Base-by-base conservation (phyloP, 2,797 vertebrate species). In the Emys orbicularis region DNA sequence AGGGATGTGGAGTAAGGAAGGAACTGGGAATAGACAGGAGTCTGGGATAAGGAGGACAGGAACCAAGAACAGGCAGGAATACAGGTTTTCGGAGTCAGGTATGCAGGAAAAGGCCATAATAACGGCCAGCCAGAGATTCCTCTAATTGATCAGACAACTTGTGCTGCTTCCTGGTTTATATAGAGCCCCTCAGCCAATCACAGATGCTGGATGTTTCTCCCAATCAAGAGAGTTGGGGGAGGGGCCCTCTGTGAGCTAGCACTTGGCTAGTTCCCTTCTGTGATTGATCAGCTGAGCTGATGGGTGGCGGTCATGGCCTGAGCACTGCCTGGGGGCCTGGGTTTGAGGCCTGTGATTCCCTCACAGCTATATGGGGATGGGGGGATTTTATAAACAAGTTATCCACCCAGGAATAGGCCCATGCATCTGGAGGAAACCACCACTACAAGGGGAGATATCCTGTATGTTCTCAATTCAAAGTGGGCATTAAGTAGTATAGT, bases 321-420 rank as follows among this genome's bases (percentile, higher is more conserved):
- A 68, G n/a, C 61, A 68, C 16, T 68, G 61, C 8, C 61, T 68
- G 5, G 61, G n/a, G 15, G 31, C 11, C 59, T 34, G 12, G 13
- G 31, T 21, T 21, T 65, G 16, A 65, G 34, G 7, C 34, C 18
- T 65, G 61, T n/a, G 61, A 65, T 19, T 65, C 18, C 61, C 61
- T n/a, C 16, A n/a, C 34, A n/a, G 4, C 34, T 65, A 10, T n/a
- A 5, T n/a, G 8, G 12, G 27, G 29, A 12, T 0, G 0, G 80
- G 23, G 18, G 84, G 84, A 25, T 65, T 5, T 27, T 93, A 23
- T n/a, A 88, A 94, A 84, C 13, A 84, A 37, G 83, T 81, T 47
- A 41, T 12, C 34, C 15, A 5, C 37, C 9, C 81, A 83, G 34
- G 77, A 94, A 31, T 15, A 88, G 41, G 88, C 82, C 1, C 52